phyloP scores from a whole-genome alignment of 2,797 vertebrate genomes.

The Macrochelys suwanniensis region DNA sequence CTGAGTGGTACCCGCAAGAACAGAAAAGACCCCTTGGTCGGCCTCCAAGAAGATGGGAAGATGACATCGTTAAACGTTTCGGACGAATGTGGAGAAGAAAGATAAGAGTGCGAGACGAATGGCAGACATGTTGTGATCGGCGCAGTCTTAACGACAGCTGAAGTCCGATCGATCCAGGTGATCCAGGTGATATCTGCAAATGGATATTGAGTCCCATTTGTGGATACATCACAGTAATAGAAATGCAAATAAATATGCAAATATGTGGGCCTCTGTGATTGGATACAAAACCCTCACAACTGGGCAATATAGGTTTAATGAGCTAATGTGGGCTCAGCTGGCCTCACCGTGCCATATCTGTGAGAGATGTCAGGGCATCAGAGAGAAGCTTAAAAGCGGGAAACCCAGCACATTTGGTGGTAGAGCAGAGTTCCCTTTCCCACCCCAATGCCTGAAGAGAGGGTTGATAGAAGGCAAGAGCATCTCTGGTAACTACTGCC shows the following conservation, averaged over 20 bases:
- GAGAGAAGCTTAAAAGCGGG: background rate
- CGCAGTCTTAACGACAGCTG: too few species aligned
- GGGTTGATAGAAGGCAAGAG: background rate
- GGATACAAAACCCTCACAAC: too few species aligned
- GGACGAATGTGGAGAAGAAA: too few species aligned
- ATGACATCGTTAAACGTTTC: too few species aligned
- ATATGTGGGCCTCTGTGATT: fast-evolving
- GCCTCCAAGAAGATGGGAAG: too few species aligned
- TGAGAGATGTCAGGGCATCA: background rate
- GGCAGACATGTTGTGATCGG: too few species aligned
- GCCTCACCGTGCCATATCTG: background rate
- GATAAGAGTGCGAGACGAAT: too few species aligned
- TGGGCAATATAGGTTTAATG: too few species aligned
- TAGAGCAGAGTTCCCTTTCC: background rate
- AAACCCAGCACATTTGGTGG: background rate
- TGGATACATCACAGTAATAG: background rate
- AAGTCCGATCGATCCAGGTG: too few species aligned
- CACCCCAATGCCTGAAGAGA: background rate
- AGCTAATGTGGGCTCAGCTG: background rate
- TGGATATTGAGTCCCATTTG: background rate
- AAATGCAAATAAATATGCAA: background rate
- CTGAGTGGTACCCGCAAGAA: too few species aligned
- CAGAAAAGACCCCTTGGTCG: too few species aligned
- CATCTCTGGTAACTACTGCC: background rate
- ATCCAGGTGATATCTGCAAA: too few species aligned